A percentile compares a stretch with the other conserved stretches of the same genome.
Evolutionary conservation across 2,797 vertebrate genomes (phyloP).

Genomic region (Ctenopoma kingsleyae): DNA sequence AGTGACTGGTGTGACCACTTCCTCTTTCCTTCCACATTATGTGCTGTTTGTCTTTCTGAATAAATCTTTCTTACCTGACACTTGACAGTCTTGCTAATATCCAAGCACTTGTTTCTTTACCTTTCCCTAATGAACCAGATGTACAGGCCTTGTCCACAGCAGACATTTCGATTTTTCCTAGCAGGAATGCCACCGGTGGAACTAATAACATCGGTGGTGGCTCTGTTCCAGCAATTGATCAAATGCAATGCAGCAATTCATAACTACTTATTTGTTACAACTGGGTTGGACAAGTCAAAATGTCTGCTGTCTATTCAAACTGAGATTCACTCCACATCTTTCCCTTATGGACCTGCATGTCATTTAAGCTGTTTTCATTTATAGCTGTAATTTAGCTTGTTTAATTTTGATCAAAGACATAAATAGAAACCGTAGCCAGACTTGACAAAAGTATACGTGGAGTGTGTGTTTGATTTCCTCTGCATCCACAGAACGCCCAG

Average conservation of each 20-base stretch:
- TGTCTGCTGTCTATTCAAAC: too few species aligned
- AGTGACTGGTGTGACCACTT: background rate
- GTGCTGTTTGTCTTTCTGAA: background rate
- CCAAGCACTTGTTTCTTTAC: background rate
- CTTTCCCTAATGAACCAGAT: background rate
- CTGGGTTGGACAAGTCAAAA: constrained; percentile 11
- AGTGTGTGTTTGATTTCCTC: constrained; percentile 20
- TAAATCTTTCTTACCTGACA: background rate
- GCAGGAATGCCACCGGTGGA: constrained; percentile 1
- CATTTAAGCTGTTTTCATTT: background rate
- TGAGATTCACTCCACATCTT: background rate
- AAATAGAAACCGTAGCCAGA: background rate
- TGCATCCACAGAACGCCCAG: background rate
- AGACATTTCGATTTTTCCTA: background rate
- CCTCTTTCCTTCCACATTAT: background rate
- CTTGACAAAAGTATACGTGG: background rate
- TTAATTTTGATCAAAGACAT: constrained; percentile 1
- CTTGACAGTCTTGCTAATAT: background rate
- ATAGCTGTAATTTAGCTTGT: background rate
- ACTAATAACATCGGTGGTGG: constrained; percentile 13
- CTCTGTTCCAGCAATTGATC: background rate
- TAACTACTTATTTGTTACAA: constrained; percentile 11
- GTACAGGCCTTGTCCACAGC: constrained; percentile 1
- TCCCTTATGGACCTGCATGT: background rate
- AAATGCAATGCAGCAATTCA: constrained; percentile 7